These are phyloP conservation scores for Zingel zingel DNA, from an alignment of 2,113 vertebrate species.

Conservation along the genomic window DNA sequence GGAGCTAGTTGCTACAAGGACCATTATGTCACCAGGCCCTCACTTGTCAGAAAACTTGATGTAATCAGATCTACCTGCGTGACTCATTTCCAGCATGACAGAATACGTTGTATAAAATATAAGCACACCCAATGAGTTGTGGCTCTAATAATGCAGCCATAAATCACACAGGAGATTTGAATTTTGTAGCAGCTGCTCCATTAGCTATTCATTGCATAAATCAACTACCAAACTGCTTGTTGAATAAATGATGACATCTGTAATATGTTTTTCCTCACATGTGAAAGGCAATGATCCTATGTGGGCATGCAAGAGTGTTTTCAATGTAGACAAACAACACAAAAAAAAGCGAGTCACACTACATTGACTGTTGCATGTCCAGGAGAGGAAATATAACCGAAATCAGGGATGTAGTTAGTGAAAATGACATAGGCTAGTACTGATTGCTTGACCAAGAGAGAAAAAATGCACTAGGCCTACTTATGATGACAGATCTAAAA, in stretches of 20 bases:
- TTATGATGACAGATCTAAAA: slow-evolving; percentile 71
- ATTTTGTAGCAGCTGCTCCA: slow-evolving; percentile 66
- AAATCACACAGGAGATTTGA: slow-evolving; percentile 65
- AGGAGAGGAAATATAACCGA: background rate
- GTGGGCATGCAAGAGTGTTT: slow-evolving; percentile 36
- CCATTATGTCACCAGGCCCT: slow-evolving; percentile 48
- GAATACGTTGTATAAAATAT: slow-evolving; percentile 31
- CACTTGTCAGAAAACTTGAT: slow-evolving; percentile 59
- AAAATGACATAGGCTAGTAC: slow-evolving; percentile 46
- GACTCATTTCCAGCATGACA: slow-evolving; percentile 56
- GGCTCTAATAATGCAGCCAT: slow-evolving; percentile 56
- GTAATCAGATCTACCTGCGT: slow-evolving; percentile 65
- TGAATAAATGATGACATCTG: slow-evolving; percentile 75
- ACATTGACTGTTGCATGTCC: background rate
- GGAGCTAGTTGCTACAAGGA: slow-evolving; percentile 48
- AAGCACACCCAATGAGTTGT: slow-evolving; percentile 38
- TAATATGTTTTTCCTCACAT: slow-evolving; percentile 65
- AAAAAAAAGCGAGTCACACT: background rate
- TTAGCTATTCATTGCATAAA: slow-evolving; percentile 79
- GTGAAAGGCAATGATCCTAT: slow-evolving; percentile 37
- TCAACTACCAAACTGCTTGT: slow-evolving; percentile 74
- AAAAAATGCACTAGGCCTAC: slow-evolving; percentile 42
- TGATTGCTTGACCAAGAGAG: slow-evolving; percentile 57
- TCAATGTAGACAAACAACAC: slow-evolving; percentile 24
- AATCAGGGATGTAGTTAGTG: slow-evolving; percentile 14